Conservation (phyloP, 2,113 vertebrate species). For the Prolemur simus region DNA sequence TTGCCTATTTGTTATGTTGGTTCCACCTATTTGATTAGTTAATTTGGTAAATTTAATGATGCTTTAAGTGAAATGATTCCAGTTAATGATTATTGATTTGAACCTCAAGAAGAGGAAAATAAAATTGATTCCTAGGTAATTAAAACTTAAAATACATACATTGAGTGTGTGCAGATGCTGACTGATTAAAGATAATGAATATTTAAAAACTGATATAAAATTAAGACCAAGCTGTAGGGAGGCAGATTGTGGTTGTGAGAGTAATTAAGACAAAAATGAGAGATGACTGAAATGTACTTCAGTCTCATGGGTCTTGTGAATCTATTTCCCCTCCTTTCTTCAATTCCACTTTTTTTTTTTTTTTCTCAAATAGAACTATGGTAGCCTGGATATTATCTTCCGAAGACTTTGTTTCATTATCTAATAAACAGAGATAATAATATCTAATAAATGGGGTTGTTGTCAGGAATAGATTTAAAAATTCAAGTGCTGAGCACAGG, state of each 20-base stretch:
- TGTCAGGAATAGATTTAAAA: conserved; percentile 17
- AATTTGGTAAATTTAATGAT: conserved; percentile 76
- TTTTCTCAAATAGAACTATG: neutral
- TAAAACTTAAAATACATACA: conserved; percentile 65
- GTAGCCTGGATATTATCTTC: neutral
- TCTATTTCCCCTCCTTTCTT: neutral
- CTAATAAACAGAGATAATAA: neutral
- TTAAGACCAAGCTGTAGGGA: conserved; percentile 1
- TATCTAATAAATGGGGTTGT: neutral
- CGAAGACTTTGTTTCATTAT: neutral
- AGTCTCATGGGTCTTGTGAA: neutral
- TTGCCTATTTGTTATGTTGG: conserved; percentile 61
- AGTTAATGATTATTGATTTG: conserved; percentile 74
- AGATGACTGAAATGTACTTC: neutral
- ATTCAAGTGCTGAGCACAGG: neutral
- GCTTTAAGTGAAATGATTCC: conserved; percentile 80
- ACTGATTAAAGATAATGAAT: conserved; percentile 64
- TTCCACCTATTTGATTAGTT: conserved; percentile 74
- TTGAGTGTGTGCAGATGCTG: conserved; percentile 49
- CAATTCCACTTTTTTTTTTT: neutral
- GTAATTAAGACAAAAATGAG: conserved; percentile 53
- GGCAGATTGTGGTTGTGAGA: neutral
- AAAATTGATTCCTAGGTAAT: conserved; percentile 66
- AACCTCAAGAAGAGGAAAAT: conserved; percentile 59
- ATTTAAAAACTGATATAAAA: conserved; percentile 55